Evolutionary conservation across 2,797 vertebrate species (phyloP).

Genomic region (Mastacembelus armatus): DNA sequence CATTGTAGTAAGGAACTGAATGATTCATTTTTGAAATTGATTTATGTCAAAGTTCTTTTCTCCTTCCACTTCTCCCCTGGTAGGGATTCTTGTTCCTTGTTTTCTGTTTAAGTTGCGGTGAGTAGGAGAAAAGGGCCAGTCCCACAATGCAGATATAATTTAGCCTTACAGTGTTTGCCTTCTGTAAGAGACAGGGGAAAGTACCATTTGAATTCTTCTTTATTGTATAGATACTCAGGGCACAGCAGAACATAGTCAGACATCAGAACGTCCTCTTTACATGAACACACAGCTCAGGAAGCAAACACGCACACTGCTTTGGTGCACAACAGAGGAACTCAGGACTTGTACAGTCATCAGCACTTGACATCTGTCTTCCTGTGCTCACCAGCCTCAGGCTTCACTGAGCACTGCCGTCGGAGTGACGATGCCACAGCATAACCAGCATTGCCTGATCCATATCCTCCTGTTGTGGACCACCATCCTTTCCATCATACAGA

Average conservation of each 20-base stretch:
- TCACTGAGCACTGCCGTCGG: constrained; percentile 27
- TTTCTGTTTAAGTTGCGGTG: constrained; percentile 32
- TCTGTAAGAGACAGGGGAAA: constrained; percentile 66
- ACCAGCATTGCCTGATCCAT: constrained; percentile 50
- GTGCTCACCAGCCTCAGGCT: constrained; percentile 39
- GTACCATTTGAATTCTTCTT: constrained; percentile 69
- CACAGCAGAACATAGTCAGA: constrained; percentile 32
- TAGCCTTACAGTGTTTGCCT: constrained; percentile 30
- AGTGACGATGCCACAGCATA: constrained; percentile 70
- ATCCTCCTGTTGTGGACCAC: constrained; percentile 76
- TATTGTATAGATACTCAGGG: constrained; percentile 42
- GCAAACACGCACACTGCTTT: constrained; percentile 46
- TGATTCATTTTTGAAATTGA: constrained; percentile 14
- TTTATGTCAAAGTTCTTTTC: background rate
- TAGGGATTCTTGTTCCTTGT: constrained; percentile 54
- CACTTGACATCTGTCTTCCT: constrained; percentile 51
- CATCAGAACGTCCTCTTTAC: constrained; percentile 48
- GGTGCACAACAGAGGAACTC: constrained; percentile 69
- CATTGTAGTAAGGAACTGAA: constrained; percentile 18
- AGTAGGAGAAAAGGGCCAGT: constrained; percentile 61
- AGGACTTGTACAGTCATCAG: constrained; percentile 43
- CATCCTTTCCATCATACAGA: constrained; percentile 72
- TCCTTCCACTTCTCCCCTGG: constrained; percentile 40
- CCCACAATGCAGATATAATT: constrained; percentile 44
- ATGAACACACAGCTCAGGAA: constrained; percentile 75